Evolutionary conservation across 2,797 vertebrate species (phyloP).

Genomic region (Mus caroli): DNA sequence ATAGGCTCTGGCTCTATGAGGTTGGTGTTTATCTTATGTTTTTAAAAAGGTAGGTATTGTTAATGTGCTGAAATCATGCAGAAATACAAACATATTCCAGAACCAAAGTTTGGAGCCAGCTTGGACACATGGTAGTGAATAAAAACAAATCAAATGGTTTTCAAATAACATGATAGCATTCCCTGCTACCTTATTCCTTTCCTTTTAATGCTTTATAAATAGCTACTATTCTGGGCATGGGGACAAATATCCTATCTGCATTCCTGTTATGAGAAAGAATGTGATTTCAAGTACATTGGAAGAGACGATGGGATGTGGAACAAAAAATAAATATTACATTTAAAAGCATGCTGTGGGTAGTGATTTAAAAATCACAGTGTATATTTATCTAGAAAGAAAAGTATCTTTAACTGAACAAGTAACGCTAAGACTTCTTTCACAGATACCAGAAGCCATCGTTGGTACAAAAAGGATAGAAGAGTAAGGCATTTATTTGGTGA

Average conservation of each 20-base stretch:
- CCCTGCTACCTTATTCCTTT: background rate
- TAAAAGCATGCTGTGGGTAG: background rate
- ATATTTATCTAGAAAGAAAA: slow-evolving; percentile 33
- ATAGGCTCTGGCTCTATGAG: background rate
- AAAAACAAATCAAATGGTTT: slow-evolving; percentile 58
- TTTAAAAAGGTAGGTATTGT: slow-evolving; percentile 11
- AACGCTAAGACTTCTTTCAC: background rate
- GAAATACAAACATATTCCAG: slow-evolving; percentile 33
- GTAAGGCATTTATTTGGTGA: background rate
- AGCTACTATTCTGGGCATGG: slow-evolving; percentile 1
- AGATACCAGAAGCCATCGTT: background rate
- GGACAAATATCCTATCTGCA: background rate
- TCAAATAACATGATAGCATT: slow-evolving; percentile 20
- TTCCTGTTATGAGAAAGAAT: slow-evolving; percentile 25
- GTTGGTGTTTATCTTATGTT: background rate
- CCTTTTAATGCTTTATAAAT: slow-evolving; percentile 37
- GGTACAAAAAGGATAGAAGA: background rate
- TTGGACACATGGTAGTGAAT: slow-evolving; percentile 3
- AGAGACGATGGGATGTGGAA: background rate
- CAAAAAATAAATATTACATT: slow-evolving; percentile 45
- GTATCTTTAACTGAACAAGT: background rate
- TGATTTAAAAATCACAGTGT: slow-evolving; percentile 18
- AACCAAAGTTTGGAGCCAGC: background rate
- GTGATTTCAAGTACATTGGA: slow-evolving; percentile 1
- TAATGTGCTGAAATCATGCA: slow-evolving; percentile 25